Percentiles rank a stretch among this genome's conserved stretches.
Conservation (phyloP, 2,113 vertebrate genomes). For the Menura novaehollandiae region DNA sequence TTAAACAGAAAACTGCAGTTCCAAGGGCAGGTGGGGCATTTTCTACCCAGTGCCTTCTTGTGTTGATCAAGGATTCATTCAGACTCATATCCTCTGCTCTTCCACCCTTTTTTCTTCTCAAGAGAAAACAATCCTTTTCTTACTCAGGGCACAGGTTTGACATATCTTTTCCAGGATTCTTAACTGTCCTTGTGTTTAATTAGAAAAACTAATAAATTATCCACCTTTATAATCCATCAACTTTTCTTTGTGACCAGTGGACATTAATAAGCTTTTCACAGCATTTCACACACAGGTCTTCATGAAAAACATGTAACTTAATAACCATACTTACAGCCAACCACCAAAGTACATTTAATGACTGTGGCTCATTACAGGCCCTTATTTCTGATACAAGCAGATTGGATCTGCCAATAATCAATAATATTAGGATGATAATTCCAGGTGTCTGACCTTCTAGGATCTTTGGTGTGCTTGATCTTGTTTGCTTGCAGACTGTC, state of each 20-base stretch:
- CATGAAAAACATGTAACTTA: not conserved
- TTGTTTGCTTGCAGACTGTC: not conserved
- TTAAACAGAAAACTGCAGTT: not conserved
- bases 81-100: not conserved
- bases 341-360: not conserved
- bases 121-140: not conserved
- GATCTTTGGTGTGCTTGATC: not conserved
- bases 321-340: not conserved
- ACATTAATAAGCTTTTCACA: not conserved
- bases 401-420: not conserved
- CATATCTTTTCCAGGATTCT: not conserved
- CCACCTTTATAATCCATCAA: not conserved
- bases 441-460: not conserved
- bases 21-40: not conserved
- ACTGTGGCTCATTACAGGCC: not conserved
- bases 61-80: not conserved
- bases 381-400: not conserved
- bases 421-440: not conserved
- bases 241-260: not conserved
- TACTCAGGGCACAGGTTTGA: not conserved
- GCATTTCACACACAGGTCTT: not conserved
- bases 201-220: not conserved
- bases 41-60: rapidly evolving
- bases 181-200: not conserved
- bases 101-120: not conserved